A percentile compares a stretch with the other conserved stretches of the same genome.
These are phyloP conservation scores for Micrastur ruficollis DNA, from an alignment of 2,797 vertebrate species.

Conservation along the genomic window DNA sequence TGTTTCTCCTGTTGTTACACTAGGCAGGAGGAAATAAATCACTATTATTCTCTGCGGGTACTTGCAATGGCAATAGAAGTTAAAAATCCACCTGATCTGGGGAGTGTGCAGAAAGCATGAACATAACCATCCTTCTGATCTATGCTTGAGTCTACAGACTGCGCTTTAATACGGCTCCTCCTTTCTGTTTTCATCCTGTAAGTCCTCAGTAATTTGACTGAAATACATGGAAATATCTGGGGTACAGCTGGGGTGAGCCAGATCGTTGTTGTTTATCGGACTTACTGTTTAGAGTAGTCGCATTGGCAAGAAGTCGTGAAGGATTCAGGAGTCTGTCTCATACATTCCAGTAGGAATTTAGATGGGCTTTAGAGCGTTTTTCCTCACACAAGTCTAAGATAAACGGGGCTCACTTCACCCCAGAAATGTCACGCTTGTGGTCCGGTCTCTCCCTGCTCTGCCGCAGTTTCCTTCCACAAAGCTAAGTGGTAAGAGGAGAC, in stretches of 20 bases:
- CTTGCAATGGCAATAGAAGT: not conserved
- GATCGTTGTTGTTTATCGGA: fast-evolving
- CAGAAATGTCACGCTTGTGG: not conserved
- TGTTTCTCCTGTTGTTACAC: not conserved
- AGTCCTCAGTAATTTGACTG: not conserved
- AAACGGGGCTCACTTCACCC: not conserved
- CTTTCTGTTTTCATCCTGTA: not conserved
- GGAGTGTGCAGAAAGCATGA: not conserved
- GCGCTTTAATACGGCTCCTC: fast-evolving
- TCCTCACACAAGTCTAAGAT: not conserved
- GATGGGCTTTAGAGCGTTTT: not conserved
- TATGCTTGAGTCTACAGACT: not conserved
- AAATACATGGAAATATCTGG: not conserved
- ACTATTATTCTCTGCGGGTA: not conserved
- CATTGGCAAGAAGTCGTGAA: not conserved
- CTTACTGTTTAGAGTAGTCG: not conserved
- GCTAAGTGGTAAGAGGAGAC: not conserved
- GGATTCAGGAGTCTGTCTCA: not conserved
- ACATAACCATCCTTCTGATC: not conserved
- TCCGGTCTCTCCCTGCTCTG: not conserved
- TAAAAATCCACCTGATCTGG: not conserved
- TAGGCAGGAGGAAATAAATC: not conserved
- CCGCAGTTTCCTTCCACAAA: not conserved
- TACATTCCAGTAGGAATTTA: not conserved
- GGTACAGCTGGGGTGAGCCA: not conserved